Evolutionary conservation across 2,888 invertebrate species (phyloP), one percentile per base, ranked within the genome.

Genomic region (Agrochola litura): DNA sequence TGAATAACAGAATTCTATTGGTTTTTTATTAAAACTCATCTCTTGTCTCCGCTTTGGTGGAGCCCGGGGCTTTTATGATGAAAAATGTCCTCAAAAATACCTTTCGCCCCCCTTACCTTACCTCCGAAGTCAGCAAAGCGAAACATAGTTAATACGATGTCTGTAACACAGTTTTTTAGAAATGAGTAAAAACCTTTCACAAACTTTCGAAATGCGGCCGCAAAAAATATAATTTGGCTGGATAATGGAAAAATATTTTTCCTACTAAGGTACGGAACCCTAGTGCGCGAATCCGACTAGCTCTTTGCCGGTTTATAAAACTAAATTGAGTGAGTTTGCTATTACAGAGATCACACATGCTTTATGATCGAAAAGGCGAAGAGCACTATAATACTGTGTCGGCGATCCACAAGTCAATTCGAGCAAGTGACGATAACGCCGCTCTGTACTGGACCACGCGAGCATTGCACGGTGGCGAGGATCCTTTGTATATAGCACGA

Each of bases 381-480:
- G 98, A 98, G 90, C 98, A 98, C 93, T 98, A 98, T 93, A 98
- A 98, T 92, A 97, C 97, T 60, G 98, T 98, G 88, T 98, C 98
- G 2, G 98, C 98, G 0, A 95, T 98, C 86, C 98, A 98, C 90
- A 98, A 99, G 93, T 98, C 98, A 0, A 98, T 99, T 71, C 97
- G 98, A 86, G 98, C 98, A 0, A 97, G 98, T 30, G 98, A 98
- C 92, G 98, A 97, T 81, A 98, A 98, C 93, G 98, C 98, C 4
- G 97, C 98, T 22, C 93, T 99, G 60, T 98, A 98, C 92, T 99
- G 98, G 98, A 96, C 98, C 5, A 97, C 98, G 3, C 97, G 98
- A 80, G 98, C 98, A 97, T 94, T 98, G 86, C 97, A 97, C 78
- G 98, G 98, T 25, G 98, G 98, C 19, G 98, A 98, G 93, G 98